Base-by-base conservation (phyloP, 2,888 invertebrate genomes). In the Choristoneura rosaceana region DNA sequence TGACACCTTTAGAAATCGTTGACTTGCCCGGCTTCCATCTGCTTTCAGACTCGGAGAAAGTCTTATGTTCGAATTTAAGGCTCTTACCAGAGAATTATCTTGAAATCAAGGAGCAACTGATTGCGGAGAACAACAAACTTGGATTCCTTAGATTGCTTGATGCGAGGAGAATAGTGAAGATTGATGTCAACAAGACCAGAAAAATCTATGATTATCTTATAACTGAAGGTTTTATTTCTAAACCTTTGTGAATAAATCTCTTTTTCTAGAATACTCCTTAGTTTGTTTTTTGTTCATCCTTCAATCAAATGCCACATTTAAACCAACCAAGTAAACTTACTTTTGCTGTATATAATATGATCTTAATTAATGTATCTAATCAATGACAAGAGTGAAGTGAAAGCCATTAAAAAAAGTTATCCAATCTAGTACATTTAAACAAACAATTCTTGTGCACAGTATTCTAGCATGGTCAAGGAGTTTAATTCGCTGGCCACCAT, bases 171-270 rank as follows among this genome's bases (percentile, higher is more conserved):
- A 94, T 98, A 60, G 95, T 98, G 52, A 98, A 98, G 90, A 99
- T 99, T 79, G 98, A 99, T 93, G 99, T 99, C 2, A 98, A 98
- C 88, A 97, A 97, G 88, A 99, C 98, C 0, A 95, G 98, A 76
- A 97, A 97, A 88, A 96, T 98, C 81, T 97, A 97, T 92, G 97
- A 97, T 92, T 96, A 97, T 87, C 92, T 98, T 41, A 90, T 96
- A 70, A 92, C 95, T 79, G 95, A 97, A 84, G 97, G 97, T 43
- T 96, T 96, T 85, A 95, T 97, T 76, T 95, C 92, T 86, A 96
- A 96, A 86, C 95, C 95, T 15, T 77, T 80, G 74, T 90, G 79
- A 89, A 80, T 74, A 79, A 78, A 76, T 65, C 15, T n/a, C 50
- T 67, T 55, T 43, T 74, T 74, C 65, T 76, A 79, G 75, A 50